Evolutionary conservation across 2,888 invertebrate genomes (phyloP).

Genomic region (Tetragnatha montana): DNA sequence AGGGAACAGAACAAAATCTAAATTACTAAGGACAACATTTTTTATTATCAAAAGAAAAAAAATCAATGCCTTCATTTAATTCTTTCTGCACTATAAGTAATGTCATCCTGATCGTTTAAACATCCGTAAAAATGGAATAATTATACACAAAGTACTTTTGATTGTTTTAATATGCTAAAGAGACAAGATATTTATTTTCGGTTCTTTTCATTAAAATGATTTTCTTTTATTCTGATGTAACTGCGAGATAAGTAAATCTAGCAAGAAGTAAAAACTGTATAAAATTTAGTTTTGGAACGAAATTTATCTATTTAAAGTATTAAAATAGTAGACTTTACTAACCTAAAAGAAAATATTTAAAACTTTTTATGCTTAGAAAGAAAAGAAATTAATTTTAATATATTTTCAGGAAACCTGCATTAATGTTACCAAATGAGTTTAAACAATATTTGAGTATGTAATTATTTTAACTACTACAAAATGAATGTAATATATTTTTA

Average conservation of each 20-base stretch:
- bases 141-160: not conserved
- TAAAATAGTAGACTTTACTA: too few relatives aligned
- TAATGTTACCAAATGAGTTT: too few relatives aligned
- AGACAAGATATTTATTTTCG: conserved; percentile 11
- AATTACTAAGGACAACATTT: not conserved
- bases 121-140: not conserved
- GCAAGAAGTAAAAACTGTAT: too few relatives aligned
- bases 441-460: too few relatives aligned
- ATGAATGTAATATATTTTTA: too few relatives aligned
- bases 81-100: not conserved
- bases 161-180: conserved; percentile 24
- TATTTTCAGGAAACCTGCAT: too few relatives aligned
- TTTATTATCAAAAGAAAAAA: not conserved
- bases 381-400: too few relatives aligned
- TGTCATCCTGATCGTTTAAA: not conserved
- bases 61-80: not conserved
- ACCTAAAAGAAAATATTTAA: too few relatives aligned
- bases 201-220: conserved; percentile 1
- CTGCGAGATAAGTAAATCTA: not conserved
- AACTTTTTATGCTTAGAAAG: too few relatives aligned
- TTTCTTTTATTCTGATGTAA: not conserved
- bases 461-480: too few relatives aligned
- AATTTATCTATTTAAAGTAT: too few relatives aligned
- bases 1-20: not conserved
- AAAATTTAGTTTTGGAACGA: too few relatives aligned